Base-by-base conservation (phyloP, 2,888 invertebrate species). In the Zygaena filipendulae region DNA sequence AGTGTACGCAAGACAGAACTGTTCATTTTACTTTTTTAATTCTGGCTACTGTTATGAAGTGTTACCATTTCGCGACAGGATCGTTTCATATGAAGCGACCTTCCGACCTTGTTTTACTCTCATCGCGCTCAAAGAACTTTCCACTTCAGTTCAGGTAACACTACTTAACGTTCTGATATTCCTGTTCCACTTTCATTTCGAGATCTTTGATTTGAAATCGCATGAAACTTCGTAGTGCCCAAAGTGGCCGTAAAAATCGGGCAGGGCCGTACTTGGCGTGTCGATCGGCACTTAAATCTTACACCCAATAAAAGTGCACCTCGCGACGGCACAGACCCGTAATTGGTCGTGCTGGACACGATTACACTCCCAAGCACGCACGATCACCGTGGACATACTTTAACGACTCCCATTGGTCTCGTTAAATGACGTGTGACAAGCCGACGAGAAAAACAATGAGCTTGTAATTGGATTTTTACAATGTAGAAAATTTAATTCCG, bases 271-370 rank as follows among this genome's bases (percentile, higher is more conserved):
- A 46, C 52, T 55, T 55, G 45, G 58, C 69, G 71, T 71, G 72
- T 66, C 69, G 67, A 67, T 59, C 62, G 64, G 66, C 75, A 79
- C 74, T 75, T 75, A 75, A 75, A 74, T 68, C 61, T 69, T 74
- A 62, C 74, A 74, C 72, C 77, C 77, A 79, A 77, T 77, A 75
- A 77, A 77, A 67, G 66, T 67, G 59, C 68, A 59, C 59, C 66
- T 59, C 61, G 57, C 57, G 36, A 50, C 50, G 59, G 55, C 50
- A 52, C 53, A 54, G 56, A 53, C 47, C 59, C 56, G 74, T 75
- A 75, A 77, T 79, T 79, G 77, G 77, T 68, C 62, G 64, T 58
- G 56, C 52, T 55, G 60, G 56, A 60, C 55, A 51, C 55, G 61
- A 66, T 59, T 57, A 55, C 54, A 47, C 52, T 50, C 50, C 52